Conservation (phyloP, 1,140 invertebrate species). For the Scylla paramamosain region DNA sequence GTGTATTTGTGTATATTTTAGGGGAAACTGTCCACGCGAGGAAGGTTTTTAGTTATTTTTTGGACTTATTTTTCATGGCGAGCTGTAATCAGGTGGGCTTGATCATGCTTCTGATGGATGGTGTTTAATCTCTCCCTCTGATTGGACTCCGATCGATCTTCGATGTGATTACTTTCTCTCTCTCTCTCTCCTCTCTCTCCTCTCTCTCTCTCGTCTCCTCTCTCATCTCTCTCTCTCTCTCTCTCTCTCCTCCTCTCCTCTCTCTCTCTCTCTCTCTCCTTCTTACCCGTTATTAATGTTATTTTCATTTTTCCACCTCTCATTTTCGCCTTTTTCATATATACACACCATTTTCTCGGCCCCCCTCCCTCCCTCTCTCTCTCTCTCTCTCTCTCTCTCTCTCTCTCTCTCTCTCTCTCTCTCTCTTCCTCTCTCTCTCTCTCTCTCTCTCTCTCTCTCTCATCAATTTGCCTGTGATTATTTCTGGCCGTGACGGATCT, state of each 20-base stretch:
- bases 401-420: background rate
- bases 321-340: background rate
- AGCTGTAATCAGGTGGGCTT: background rate
- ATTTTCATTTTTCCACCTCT: no score
- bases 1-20: no score
- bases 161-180: background rate
- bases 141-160: background rate
- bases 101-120: conserved; percentile 3
- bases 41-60: background rate
- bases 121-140: conserved; percentile 19
- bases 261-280: background rate
- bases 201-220: background rate
- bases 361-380: background rate
- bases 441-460: conserved; percentile 41
- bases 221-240: background rate
- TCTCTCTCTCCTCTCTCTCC: background rate
- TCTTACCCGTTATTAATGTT: background rate
- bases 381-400: background rate
- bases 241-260: conserved; percentile 4
- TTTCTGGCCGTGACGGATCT: conserved; percentile 48
- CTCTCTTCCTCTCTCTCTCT: background rate
- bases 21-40: no score
- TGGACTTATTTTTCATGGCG: background rate
- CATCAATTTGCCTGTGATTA: conserved; percentile 58
- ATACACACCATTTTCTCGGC: no score